Evolutionary conservation across 2,113 vertebrate species (phyloP).

Genomic region (Nesogale talazaci): DNA sequence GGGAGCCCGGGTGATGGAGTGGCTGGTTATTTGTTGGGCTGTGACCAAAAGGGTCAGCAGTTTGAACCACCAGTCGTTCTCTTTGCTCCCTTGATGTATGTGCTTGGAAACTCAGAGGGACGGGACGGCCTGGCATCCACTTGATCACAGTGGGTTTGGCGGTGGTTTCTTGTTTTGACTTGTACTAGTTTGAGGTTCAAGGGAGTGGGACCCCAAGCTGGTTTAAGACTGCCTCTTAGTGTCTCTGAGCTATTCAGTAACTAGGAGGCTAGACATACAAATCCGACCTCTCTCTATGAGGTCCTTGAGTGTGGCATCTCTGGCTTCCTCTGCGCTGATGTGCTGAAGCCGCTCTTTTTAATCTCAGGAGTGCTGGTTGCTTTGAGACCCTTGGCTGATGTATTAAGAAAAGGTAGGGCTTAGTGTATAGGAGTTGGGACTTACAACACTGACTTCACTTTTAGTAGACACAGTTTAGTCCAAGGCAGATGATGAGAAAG

Average conservation of each 20-base stretch:
- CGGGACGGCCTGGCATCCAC: too few relatives aligned
- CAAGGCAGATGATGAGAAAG: background rate
- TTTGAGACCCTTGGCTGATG: background rate
- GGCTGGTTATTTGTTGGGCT: too few relatives aligned
- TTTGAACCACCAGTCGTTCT: too few relatives aligned
- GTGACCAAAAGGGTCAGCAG: too few relatives aligned
- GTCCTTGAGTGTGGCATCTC: background rate
- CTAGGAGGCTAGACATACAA: background rate
- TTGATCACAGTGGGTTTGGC: too few relatives aligned
- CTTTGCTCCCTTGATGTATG: too few relatives aligned
- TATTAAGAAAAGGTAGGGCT: background rate
- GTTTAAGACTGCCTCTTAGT: background rate
- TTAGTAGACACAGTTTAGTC: background rate
- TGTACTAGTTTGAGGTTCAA: background rate
- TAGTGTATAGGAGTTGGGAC: background rate
- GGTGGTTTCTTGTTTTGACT: background rate
- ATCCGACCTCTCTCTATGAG: background rate
- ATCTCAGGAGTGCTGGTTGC: background rate
- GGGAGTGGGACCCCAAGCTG: slow-evolving; percentile 21
- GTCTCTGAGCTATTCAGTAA: background rate
- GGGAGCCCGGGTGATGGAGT: too few relatives aligned
- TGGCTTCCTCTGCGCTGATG: background rate
- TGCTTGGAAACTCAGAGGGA: too few relatives aligned
- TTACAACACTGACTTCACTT: background rate
- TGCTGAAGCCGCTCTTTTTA: background rate